Conservation (phyloP, 2,888 invertebrate species). For the Coenonympha arcania region DNA sequence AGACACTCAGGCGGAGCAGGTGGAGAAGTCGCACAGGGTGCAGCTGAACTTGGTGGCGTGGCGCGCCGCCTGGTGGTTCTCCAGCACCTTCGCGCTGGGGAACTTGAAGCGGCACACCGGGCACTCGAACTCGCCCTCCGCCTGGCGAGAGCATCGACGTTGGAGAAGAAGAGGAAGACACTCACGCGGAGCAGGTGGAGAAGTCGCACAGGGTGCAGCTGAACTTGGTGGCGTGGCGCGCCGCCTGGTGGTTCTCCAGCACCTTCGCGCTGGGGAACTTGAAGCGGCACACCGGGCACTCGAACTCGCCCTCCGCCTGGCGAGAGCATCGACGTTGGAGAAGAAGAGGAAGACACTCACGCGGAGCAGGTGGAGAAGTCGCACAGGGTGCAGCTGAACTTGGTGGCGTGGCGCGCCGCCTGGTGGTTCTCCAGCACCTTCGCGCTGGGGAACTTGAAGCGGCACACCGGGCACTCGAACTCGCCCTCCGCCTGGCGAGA, state of each 20-base stretch:
- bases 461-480: constrained; percentile 54
- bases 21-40: constrained; percentile 54
- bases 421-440: constrained; percentile 58
- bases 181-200: constrained; percentile 50
- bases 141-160: constrained; percentile 31
- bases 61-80: constrained; percentile 63
- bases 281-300: constrained; percentile 56
- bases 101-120: constrained; percentile 59
- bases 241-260: constrained; percentile 56
- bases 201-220: constrained; percentile 58
- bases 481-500: constrained; percentile 51
- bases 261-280: constrained; percentile 56
- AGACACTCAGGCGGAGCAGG: constrained; percentile 42
- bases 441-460: constrained; percentile 53
- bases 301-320: constrained; percentile 55
- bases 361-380: constrained; percentile 54
- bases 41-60: constrained; percentile 63
- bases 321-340: not conserved
- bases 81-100: constrained; percentile 49
- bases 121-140: constrained; percentile 55
- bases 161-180: not conserved
- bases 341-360: constrained; percentile 20
- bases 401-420: constrained; percentile 62
- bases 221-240: constrained; percentile 63
- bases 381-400: constrained; percentile 60